Evolutionary conservation across 2,797 vertebrate genomes (phyloP).

Genomic region (Coracias cyanogaster): DNA sequence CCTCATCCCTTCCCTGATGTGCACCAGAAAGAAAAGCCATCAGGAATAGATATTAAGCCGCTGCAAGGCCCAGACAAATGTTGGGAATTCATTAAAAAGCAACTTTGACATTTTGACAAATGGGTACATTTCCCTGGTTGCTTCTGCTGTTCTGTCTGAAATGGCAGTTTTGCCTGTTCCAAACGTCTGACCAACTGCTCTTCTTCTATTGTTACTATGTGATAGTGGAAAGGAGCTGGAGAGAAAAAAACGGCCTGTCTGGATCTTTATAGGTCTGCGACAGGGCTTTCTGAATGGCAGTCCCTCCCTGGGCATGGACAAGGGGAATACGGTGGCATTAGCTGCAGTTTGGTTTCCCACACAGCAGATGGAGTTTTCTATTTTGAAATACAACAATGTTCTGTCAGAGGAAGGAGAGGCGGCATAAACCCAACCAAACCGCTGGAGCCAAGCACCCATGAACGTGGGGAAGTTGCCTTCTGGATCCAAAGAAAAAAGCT

Average conservation of each 20-base stretch:
- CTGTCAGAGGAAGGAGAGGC: neutral
- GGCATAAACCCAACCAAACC: neutral
- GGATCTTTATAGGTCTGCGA: neutral
- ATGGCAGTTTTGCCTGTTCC: constrained; percentile 1
- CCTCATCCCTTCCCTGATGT: neutral
- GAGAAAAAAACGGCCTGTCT: neutral
- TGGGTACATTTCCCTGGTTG: neutral
- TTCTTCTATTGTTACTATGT: neutral
- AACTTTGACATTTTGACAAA: constrained; percentile 38
- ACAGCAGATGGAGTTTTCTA: constrained; percentile 44
- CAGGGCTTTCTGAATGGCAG: neutral
- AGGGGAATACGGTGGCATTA: neutral
- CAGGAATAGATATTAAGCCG: neutral
- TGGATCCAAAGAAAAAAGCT: neutral
- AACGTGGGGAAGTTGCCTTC: constrained; percentile 2
- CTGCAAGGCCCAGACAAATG: neutral
- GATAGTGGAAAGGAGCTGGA: neutral
- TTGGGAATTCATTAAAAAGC: constrained; percentile 18
- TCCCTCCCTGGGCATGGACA: neutral
- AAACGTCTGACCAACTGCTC: neutral
- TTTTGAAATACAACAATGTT: neutral
- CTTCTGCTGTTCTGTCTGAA: constrained; percentile 28
- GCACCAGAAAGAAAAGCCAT: neutral
- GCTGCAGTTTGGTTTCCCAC: neutral
- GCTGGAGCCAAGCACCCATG: neutral